These are phyloP conservation scores for Poecilia gillii DNA, from an alignment of 2,797 vertebrate genomes.

Conservation along the genomic window DNA sequence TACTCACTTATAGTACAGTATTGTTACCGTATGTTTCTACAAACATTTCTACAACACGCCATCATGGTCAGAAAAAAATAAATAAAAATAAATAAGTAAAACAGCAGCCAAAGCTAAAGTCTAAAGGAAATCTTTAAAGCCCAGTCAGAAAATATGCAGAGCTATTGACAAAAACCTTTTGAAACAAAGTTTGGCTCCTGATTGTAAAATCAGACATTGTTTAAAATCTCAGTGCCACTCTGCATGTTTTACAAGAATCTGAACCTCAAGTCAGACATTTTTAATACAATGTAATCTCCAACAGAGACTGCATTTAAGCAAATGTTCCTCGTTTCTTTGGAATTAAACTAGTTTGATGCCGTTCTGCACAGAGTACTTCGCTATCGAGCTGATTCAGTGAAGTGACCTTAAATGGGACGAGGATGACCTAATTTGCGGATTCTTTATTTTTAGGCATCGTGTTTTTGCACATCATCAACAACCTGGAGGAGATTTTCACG, in stretches of 20 bases:
- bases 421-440: neutral
- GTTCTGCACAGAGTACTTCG: slow-evolving; percentile 16
- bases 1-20: neutral
- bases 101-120: no score
- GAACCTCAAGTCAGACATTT: neutral
- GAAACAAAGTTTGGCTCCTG: neutral
- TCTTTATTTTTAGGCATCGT: slow-evolving; percentile 37
- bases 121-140: neutral
- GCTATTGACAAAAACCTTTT: neutral
- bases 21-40: neutral
- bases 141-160: neutral
- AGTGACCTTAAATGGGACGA: slow-evolving; percentile 9
- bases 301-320: neutral
- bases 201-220: neutral
- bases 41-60: neutral
- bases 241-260: neutral
- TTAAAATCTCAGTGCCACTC: neutral
- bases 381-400: neutral
- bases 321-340: slow-evolving; percentile 2
- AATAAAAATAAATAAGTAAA: neutral
- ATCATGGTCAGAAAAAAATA: neutral
- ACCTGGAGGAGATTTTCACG: slow-evolving; percentile 48
- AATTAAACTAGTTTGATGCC: slow-evolving; percentile 29
- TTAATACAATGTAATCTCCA: neutral
- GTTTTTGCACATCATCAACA: slow-evolving; percentile 52